Evolutionary conservation across 2,113 vertebrate genomes (phyloP).

Genomic region (Ochotona curzoniae): DNA sequence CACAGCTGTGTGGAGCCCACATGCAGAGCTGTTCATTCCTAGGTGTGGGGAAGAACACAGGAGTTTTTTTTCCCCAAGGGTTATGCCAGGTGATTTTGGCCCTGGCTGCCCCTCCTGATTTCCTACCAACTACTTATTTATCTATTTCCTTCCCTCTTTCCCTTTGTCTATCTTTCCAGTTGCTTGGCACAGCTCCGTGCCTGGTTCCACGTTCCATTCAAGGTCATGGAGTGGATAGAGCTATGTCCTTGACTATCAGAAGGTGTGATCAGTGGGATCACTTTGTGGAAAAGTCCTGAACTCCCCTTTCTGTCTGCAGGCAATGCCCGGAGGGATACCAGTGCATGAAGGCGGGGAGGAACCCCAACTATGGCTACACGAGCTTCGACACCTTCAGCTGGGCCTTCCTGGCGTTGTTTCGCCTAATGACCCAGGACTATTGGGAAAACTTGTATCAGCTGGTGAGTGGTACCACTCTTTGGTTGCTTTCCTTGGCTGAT

Average conservation of each 20-base stretch:
- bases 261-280: rapidly evolving
- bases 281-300: not conserved
- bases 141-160: not conserved
- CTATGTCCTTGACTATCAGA: not conserved
- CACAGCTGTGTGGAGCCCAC: not conserved
- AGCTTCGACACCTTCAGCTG: slow-evolving; percentile 99
- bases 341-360: slow-evolving; percentile 98
- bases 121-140: not conserved
- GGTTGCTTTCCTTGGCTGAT: no score
- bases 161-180: not conserved
- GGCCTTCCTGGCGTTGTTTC: slow-evolving; percentile 98
- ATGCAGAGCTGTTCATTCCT: slow-evolving; percentile 15
- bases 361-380: slow-evolving; percentile 99
- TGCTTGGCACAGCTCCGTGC: not conserved
- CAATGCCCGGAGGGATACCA: slow-evolving; percentile 96
- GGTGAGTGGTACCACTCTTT: slow-evolving; percentile 85
- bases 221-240: not conserved
- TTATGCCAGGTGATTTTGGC: not conserved
- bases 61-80: not conserved
- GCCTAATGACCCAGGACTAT: slow-evolving; percentile 99
- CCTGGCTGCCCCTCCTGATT: not conserved
- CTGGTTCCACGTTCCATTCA: slow-evolving; percentile 31
- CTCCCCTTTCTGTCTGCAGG: slow-evolving; percentile 82
- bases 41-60: not conserved
- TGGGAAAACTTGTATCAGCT: slow-evolving; percentile 99